Evolutionary conservation across 2,888 invertebrate genomes (phyloP).

Genomic region (Cacoxenus indagator): DNA sequence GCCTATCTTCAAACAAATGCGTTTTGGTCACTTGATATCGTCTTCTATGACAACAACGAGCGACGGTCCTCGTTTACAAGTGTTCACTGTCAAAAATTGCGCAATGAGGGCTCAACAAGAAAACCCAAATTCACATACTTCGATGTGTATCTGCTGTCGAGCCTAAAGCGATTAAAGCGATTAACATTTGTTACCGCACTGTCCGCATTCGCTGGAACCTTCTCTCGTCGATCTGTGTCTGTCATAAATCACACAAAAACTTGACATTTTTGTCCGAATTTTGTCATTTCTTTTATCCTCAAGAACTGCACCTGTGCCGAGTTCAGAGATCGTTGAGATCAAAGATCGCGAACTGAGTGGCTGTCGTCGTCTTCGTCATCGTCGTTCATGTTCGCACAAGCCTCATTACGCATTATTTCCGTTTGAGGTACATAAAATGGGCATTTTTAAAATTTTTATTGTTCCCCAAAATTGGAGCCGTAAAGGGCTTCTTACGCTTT

Average conservation of each 20-base stretch:
- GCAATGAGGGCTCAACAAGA: constrained; percentile 7
- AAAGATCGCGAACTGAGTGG: constrained; percentile 29
- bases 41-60: neutral
- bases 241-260: constrained; percentile 57
- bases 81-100: constrained; percentile 35
- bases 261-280: constrained; percentile 56
- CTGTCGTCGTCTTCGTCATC: constrained; percentile 15
- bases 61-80: constrained; percentile 42
- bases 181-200: constrained; percentile 57
- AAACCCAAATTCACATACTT: neutral
- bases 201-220: neutral
- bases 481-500: constrained; percentile 46
- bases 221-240: neutral
- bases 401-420: constrained; percentile 60
- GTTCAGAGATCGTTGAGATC: constrained; percentile 13
- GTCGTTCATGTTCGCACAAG: constrained; percentile 47
- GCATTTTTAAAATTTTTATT: constrained; percentile 12
- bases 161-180: constrained; percentile 47
- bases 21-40: neutral
- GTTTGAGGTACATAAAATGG: constrained; percentile 30
- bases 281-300: constrained; percentile 5
- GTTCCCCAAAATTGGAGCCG: constrained; percentile 21
- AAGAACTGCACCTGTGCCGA: constrained; percentile 10
- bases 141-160: neutral
- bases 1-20: constrained; percentile 11